Conservation (phyloP, 2,888 invertebrate genomes). For the Oscheius sp. region DNA sequence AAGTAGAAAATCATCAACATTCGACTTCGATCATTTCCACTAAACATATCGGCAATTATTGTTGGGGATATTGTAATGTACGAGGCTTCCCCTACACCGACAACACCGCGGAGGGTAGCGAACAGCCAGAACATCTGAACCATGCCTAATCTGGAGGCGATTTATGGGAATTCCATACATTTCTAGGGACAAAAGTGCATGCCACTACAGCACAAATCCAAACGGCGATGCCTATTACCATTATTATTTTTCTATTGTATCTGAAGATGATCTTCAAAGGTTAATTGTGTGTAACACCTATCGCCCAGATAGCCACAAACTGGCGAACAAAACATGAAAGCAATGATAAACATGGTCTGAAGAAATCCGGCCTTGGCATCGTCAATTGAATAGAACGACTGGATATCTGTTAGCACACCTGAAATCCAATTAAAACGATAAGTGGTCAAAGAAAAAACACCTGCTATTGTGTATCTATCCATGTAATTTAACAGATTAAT, state of each 20-base stretch:
- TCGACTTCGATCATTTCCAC: slow-evolving; percentile 83
- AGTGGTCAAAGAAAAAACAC: slow-evolving; percentile 76
- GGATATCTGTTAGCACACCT: slow-evolving; percentile 87
- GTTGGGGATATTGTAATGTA: slow-evolving; percentile 99
- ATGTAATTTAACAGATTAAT: slow-evolving; percentile 98
- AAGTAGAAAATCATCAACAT: slow-evolving; percentile 97
- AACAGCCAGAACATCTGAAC: slow-evolving; percentile 82
- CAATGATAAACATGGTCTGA: slow-evolving; percentile 92
- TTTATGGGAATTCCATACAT: slow-evolving; percentile 75
- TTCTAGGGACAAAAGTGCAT: slow-evolving; percentile 85
- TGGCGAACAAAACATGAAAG: slow-evolving; percentile 97
- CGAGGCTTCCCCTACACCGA: slow-evolving; percentile 97
- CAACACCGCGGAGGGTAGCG: slow-evolving; percentile 86
- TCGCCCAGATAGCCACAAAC: slow-evolving; percentile 98
- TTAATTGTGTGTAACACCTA: slow-evolving; percentile 75
- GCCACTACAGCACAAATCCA: slow-evolving; percentile 92
- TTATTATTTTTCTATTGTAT: slow-evolving; percentile 88
- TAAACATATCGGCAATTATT: slow-evolving; percentile 94
- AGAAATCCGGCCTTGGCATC: slow-evolving; percentile 88
- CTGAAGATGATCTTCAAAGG: slow-evolving; percentile 18
- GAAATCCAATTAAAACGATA: slow-evolving; percentile 60
- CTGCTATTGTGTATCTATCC: slow-evolving; percentile 96
- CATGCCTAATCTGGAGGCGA: slow-evolving; percentile 42
- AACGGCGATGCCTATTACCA: slow-evolving; percentile 89
- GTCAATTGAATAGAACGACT: slow-evolving; percentile 81